Base-by-base conservation (phyloP, 2,797 vertebrate species). In the Ficedula albicollis region DNA sequence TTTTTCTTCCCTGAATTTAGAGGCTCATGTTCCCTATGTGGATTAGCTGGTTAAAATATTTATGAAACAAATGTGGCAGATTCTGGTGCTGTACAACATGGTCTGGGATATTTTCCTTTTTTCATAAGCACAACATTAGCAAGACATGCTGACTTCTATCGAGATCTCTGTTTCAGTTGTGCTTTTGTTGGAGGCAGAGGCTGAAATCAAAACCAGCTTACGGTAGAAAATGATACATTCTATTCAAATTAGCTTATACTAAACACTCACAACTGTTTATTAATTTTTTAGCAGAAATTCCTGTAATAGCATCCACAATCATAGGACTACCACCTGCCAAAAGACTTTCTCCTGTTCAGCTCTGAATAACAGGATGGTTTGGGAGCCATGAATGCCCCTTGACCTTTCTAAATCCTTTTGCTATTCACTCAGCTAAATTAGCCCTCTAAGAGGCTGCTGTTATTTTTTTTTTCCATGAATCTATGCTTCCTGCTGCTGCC, bases 401-500 rank as follows among this genome's bases (percentile, higher is more conserved):
- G 97, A 98, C 98, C 98, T 90, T 94, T 58, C 91, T 81, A 98
- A 98, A 98, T 98, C 97, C 97, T 98, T 97, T 97, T 96, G 96
- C 97, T 97, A 94, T 96, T 96, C 97, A 95, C 67, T 93, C 84
- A 97, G 96, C 97, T 97, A 98, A 98, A 98, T 98, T 98, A 98
- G 97, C 97, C 77, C 94, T 97, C 94, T 98, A 97, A 98, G 96
- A 97, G 51, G 41, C 87, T 87, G 85, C 72, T 89, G 88, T 69
- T 95, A 64, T 90, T 96, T 96, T 95, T 55, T 55, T 96, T 96
- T 83, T 46, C 69, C 51, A 93, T 39, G 52, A 66, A 63, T 90
- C 93, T 93, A 80, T 1, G 16, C 96, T 97, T 95, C 95, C 97
- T 60, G 25, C 63, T 92, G 92, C 94, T 72, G 84, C 96, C 97